Evolutionary conservation across 2,888 invertebrate genomes (phyloP), one percentile per base, ranked within the genome.

Genomic region (Minunthozetes semirufus): DNA sequence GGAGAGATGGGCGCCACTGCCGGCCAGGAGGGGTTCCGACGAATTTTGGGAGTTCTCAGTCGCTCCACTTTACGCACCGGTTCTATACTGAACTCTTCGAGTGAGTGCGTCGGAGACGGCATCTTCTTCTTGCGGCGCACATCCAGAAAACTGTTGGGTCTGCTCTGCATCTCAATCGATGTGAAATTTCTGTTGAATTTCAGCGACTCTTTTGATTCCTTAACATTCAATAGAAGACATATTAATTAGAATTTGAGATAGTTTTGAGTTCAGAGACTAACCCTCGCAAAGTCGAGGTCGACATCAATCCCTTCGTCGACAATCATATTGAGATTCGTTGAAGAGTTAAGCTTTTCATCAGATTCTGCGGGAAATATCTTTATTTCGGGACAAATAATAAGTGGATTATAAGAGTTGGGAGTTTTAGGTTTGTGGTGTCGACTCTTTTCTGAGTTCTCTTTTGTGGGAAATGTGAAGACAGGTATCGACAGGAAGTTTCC

Each of bases 401-500:
- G 29, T 29, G 33, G 59, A 27, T 59, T 66, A 38, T n/a, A 27
- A 38, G 13, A 8, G 3, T 11, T 38, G 1, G 66, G 33, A 17
- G 33, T 33, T 17, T 2, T 66, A 33, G 66, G 19, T 38, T 38
- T 33, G 19, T 38, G 13, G 11, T 22, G 13, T 27, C 25, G 19
- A 25, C 25, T 27, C 27, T 4, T 38, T 66, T 66, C 38, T 5
- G 66, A 4, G 29, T 46, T 11, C 4, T 42, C 50, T 48, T n/a
- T 71, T 1, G 38, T 27, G 19, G 71, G 71, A 33, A 71, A 71
- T 9, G 48, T 71, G 22, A 71, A 71, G 19, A 48, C 46, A 53
- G 71, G 71, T 27, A 71, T 71, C 11, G 38, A 29, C 48, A 71
- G 22, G 29, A 48, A 71, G 53, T 71, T 71, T 38, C 71, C 71